Conservation (phyloP, 2,113 vertebrate species). For the Vulpes ferrilata region DNA sequence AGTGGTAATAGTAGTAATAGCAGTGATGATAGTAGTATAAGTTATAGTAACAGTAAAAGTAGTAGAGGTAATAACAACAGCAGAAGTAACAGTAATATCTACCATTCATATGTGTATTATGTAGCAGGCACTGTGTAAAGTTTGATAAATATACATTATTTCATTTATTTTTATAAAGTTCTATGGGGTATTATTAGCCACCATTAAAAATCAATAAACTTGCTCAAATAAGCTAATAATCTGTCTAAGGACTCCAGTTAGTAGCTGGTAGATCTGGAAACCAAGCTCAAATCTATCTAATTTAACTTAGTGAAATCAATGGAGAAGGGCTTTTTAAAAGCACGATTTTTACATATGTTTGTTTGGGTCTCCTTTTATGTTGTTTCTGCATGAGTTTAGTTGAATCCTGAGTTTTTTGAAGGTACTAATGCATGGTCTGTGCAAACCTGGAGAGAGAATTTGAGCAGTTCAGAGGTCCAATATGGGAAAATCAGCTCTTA, state of each 20-base stretch:
- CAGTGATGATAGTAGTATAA: neutral
- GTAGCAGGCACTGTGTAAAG: neutral
- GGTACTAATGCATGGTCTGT: neutral
- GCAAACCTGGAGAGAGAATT: neutral
- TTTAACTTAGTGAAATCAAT: conserved; percentile 40
- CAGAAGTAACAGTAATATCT: neutral
- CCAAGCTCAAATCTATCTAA: neutral
- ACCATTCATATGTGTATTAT: neutral
- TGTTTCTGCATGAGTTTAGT: neutral
- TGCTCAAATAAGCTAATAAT: neutral
- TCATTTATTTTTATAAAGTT: neutral
- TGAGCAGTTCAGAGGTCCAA: neutral
- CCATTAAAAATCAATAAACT: neutral
- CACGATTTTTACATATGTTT: neutral
- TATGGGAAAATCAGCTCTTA: neutral
- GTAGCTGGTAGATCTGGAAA: neutral
- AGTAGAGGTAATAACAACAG: neutral
- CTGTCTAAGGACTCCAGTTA: neutral
- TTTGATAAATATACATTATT: neutral
- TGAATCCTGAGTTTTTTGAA: neutral
- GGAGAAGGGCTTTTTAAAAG: neutral
- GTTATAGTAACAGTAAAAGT: neutral
- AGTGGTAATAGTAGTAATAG: neutral
- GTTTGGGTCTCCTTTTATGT: neutral
- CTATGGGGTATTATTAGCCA: neutral